Base-by-base conservation (phyloP, 2,797 vertebrate species). In the Eulemur mongoz region DNA sequence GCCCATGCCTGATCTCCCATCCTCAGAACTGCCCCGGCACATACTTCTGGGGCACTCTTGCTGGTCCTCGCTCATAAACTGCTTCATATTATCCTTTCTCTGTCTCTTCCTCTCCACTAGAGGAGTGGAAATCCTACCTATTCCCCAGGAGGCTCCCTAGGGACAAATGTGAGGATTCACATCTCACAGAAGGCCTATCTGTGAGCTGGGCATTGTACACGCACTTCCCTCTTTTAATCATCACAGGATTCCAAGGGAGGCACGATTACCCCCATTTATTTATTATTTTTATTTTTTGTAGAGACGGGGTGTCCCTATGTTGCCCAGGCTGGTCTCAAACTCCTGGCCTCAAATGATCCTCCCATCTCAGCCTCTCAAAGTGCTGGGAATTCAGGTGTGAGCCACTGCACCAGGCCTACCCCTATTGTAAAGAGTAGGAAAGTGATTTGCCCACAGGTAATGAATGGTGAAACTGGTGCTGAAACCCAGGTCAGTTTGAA, bases 351-450 rank as follows among this genome's bases (percentile, higher is more conserved):
- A 65, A 65, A 30, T 65, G 32, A 65, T 65, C 32, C 63, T 17
- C 32, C 17, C 32, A 65, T 15, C 15, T n/a, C 32, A 18, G 63
- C 63, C 63, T 65, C 32, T 32, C 32, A 65, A 65, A n/a, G 15
- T 65, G 32, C 63, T n/a, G 32, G 32, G 32, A n/a, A n/a, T n/a
- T n/a, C 32, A 65, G 63, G 63, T 15, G 32, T 65, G 63, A 65
- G 63, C 32, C 17, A n/a, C 32, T n/a, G 32, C 32, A 7, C 63
- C 32, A 65, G 63, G 32, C 63, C 63, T 32, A 57, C 11, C 61
- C 50, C 15, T 75, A 80, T 70, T 96, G 92, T 79, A 85, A 83
- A 57, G 20, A 75, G 40, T 20, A 93, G 43, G 45, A 78, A 93
- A 54, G 32, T 3, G 61, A 86, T 76, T 92, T 88, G 12, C 30